phyloP scores from a whole-genome alignment of 2,888 invertebrate species.

The Acleris holmiana region DNA sequence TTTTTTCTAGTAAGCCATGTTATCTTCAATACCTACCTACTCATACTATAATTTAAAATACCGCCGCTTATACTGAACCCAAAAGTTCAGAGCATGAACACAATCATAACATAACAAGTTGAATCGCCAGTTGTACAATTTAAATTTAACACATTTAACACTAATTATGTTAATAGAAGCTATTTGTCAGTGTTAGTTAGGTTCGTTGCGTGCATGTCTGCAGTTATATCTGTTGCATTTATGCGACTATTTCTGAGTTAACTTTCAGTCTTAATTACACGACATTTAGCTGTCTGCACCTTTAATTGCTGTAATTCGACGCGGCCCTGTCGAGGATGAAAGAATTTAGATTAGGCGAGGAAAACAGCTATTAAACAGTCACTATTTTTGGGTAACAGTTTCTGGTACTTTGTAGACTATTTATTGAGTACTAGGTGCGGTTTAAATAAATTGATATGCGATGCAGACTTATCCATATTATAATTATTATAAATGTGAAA shows the following conservation, averaged over 20 bases:
- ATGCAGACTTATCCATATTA: too few species aligned
- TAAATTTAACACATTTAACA: not conserved
- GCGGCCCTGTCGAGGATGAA: slow-evolving; percentile 42
- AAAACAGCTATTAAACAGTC: slow-evolving; percentile 9
- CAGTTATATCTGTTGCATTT: slow-evolving; percentile 39
- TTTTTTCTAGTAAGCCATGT: too few species aligned
- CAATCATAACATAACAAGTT: too few species aligned
- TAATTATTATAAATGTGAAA: too few species aligned
- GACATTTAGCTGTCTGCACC: slow-evolving; percentile 46
- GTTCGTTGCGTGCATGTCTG: slow-evolving; percentile 44
- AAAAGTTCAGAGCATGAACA: too few species aligned
- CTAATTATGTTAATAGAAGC: slow-evolving; percentile 1
- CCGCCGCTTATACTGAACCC: too few species aligned
- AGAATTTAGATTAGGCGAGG: slow-evolving; percentile 17
- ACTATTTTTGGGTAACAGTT: slow-evolving; percentile 14
- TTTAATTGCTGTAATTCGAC: slow-evolving; percentile 48
- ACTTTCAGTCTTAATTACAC: slow-evolving; percentile 47
- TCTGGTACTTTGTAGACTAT: slow-evolving; percentile 4
- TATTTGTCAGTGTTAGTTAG: slow-evolving; percentile 4
- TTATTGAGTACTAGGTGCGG: not conserved
- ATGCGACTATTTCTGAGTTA: slow-evolving; percentile 39
- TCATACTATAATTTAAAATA: too few species aligned
- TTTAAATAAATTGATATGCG: not conserved
- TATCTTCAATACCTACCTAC: too few species aligned
- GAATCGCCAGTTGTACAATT: too few species aligned